Evolutionary conservation across 1,140 invertebrate species (phyloP).

Genomic region (Sinella curviseta): DNA sequence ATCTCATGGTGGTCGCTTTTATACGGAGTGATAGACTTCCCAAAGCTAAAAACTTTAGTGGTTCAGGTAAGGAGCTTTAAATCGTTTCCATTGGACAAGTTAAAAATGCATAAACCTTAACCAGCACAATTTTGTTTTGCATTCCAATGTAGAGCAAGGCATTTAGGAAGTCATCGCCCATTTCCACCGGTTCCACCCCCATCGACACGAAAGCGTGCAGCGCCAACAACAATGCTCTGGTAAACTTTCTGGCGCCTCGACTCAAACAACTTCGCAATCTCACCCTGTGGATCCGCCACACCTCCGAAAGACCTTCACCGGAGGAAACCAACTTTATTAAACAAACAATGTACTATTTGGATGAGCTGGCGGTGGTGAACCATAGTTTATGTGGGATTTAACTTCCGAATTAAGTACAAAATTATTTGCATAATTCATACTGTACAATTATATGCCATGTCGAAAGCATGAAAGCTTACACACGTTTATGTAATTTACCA

Average conservation of each 20-base stretch:
- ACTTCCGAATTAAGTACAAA: background rate
- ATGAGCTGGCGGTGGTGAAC: background rate
- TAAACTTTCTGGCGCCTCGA: background rate
- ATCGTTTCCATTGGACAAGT: no score
- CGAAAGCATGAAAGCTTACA: background rate
- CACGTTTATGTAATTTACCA: no score
- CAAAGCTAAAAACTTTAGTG: conserved; percentile 12
- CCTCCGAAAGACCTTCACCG: background rate
- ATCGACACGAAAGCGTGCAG: background rate
- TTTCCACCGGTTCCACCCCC: background rate
- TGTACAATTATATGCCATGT: no score
- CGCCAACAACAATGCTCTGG: background rate
- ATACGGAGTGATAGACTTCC: conserved; percentile 19
- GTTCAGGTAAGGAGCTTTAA: conserved; percentile 21
- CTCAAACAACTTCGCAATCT: background rate
- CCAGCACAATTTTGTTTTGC: background rate
- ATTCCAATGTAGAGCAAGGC: background rate
- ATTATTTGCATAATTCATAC: no score
- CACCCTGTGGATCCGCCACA: background rate
- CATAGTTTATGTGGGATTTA: conserved; percentile 18
- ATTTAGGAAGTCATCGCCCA: background rate
- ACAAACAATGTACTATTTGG: background rate
- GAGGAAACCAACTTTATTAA: background rate
- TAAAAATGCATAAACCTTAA: no score
- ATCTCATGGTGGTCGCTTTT: conserved; percentile 30